Base-by-base conservation (phyloP, 2,113 vertebrate genomes). In the Ammodytes marinus region DNA sequence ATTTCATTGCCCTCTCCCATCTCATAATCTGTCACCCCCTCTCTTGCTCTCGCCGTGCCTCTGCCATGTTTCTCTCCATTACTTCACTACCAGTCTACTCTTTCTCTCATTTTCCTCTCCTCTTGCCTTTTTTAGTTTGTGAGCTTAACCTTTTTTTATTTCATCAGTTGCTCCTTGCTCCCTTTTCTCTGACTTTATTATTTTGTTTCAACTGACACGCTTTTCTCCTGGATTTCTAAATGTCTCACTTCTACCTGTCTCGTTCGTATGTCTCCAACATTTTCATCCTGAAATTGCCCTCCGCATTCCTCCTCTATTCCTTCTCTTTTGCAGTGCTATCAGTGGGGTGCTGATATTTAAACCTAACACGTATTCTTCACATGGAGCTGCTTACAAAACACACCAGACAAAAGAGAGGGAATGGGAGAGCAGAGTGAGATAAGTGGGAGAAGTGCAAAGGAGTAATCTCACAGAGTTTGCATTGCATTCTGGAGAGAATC, bases 271-370 rank as follows among this genome's bases (percentile, higher is more conserved):
- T 58, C 19, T 5, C 8, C 39, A 8, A 42, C 50, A 53, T 75
- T 87, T 74, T 67, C 46, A 87, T 54, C 42, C 35, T 8, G 17
- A 65, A 12, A 68, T 79, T 19, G 42, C 84, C 37, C 43, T 65
- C 50, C 54, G 77, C 50, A 63, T 82, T 77, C 72, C 19, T 69
- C 47, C 14, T 80, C 53, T n/a, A n/a, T n/a, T n/a, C n/a, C n/a
- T n/a, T n/a, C 69, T 82, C 47, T 42, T 14, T 58, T 37, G 53
- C 80, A 61, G 58, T 74, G 63, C 75, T 86, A 72, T 86, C 82
- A 53, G 64, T 79, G 10, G 35, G 55, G 35, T 64, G 83, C 86
- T 86, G 69, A 57, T 69, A 84, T 83, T 84, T 77, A 79, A 88
- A 84, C 58, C 80, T 82, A 54, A 65, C 54, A 68, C 43, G 77